Conservation (phyloP, 2,113 vertebrate genomes). For the Paradoxurus hermaphroditus region DNA sequence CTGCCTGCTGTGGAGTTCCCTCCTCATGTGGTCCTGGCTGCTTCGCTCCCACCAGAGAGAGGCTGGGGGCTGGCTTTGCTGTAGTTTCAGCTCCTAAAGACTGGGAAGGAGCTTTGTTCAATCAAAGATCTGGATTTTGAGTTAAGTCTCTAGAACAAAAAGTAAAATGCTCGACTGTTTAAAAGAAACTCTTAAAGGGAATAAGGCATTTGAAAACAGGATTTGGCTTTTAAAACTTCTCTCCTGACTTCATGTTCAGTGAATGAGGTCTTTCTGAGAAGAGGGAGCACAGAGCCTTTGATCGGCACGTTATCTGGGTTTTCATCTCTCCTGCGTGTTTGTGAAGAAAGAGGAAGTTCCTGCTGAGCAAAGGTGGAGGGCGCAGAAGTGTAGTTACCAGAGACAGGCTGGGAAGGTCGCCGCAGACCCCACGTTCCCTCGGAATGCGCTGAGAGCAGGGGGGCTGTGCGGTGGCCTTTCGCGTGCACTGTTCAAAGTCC, state of each 20-base stretch:
- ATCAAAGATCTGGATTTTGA: background rate
- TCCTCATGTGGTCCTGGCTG: accelerated
- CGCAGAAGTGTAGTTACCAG: background rate
- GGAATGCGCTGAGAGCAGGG: background rate
- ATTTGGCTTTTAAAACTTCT: background rate
- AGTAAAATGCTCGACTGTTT: background rate
- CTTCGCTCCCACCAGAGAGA: too few relatives aligned
- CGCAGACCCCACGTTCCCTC: accelerated
- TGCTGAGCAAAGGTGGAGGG: background rate
- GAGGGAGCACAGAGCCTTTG: background rate
- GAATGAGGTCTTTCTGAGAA: background rate
- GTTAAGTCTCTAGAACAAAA: background rate
- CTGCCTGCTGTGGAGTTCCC: accelerated
- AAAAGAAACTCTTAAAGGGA: background rate
- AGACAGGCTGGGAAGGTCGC: background rate
- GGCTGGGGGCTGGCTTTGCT: background rate
- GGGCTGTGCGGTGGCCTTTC: background rate
- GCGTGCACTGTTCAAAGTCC: accelerated
- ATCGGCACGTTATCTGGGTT: background rate
- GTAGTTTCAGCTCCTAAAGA: background rate
- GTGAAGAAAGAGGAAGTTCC: background rate
- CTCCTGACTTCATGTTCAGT: background rate
- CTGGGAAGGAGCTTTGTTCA: background rate
- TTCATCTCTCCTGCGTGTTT: background rate
- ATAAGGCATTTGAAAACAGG: background rate